Base-by-base conservation (phyloP, 2,888 invertebrate genomes). In the Helleia helle region DNA sequence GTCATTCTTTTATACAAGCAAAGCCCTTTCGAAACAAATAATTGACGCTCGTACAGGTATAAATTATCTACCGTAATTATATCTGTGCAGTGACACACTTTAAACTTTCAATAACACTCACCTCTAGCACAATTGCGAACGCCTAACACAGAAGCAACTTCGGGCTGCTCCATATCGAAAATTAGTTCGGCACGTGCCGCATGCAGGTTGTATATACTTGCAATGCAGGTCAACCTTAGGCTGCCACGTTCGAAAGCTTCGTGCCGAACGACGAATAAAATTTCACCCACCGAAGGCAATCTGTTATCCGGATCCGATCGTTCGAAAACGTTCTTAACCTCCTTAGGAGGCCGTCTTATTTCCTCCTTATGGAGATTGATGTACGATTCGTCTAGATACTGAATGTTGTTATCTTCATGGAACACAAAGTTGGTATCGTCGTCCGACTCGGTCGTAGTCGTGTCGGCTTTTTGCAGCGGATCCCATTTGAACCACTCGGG, bases 131-230 rank as follows among this genome's bases (percentile, higher is more conserved):
- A 86, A 73, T 90, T 90, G 47, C 89, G 86, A 46, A 91, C 91
- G 55, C 91, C 91, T 55, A 92, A 76, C 56, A 92, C 91, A 42
- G 91, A 91, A 46, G 92, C 91, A 56, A 91, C 88, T 70, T 90
- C 87, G 44, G 92, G 92, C 59, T 89, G 89, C 70, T 92, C 91
- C 77, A 92, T 91, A 68, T 90, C 90, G 58, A 92, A 83, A 55
- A 88, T 77, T 49, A 88, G 76, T 65, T 89, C 90, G 40, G 87
- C 85, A 51, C 88, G 83, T 52, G 87, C 86, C 51, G 87, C 86
- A 70, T 91, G 90, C 55, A 91, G 77, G 66, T 89, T 88, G 79
- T 90, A 90, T 67, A 91, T 83, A 55, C 86, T 88, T 41, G 90
- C 91, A 57, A 88, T 87, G 70, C 91, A 91, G 55, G 88, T 87